Conservation (phyloP, 2,797 vertebrate genomes). For the Manis crassicaudata region DNA sequence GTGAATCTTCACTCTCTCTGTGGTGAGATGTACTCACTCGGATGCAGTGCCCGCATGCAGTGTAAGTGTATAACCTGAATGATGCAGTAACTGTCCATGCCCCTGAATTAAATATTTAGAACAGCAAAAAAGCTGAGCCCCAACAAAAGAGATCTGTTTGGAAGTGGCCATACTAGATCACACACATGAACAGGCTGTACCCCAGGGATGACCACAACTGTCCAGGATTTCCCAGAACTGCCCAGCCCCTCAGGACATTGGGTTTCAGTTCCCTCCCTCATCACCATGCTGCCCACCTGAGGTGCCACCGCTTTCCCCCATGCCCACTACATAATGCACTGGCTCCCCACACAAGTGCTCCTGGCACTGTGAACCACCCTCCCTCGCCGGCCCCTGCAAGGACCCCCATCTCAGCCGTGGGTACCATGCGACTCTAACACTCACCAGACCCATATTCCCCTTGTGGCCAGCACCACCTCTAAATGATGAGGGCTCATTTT, state of each 20-base stretch:
- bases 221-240: background rate
- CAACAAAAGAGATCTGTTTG: background rate
- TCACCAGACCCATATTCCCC: accelerated
- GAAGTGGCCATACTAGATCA: background rate
- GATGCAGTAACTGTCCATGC: background rate
- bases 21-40: background rate
- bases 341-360: no score
- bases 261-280: background rate
- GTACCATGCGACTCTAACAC: background rate
- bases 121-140: background rate
- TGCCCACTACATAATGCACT: no score
- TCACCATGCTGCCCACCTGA: background rate
- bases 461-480: background rate
- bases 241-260: background rate
- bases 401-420: accelerated
- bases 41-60: background rate
- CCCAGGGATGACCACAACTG: background rate
- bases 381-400: background rate
- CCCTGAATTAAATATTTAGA: background rate
- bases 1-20: accelerated
- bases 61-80: background rate
- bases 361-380: background rate
- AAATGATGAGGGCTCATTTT: slow-evolving; percentile 36
- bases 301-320: accelerated
- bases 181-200: background rate